phyloP scores from a whole-genome alignment of 2,797 vertebrate species.

The Triplophysa bombifrons region DNA sequence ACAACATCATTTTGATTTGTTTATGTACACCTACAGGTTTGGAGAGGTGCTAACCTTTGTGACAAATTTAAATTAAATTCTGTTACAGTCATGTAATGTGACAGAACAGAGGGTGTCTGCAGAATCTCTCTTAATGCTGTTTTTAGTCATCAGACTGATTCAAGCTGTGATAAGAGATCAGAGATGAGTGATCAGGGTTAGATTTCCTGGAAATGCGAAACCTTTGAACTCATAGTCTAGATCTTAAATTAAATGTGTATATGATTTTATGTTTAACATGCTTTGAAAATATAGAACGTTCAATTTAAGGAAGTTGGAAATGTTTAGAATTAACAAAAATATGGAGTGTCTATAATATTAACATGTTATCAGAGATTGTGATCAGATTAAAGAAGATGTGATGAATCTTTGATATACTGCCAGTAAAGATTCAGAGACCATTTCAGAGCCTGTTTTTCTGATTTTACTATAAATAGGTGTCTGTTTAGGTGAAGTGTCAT shows the following conservation, averaged over 20 bases:
- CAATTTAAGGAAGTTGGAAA: neutral
- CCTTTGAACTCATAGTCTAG: neutral
- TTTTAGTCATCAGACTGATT: slow-evolving; percentile 6
- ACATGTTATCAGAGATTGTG: neutral
- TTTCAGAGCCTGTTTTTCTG: too few species aligned
- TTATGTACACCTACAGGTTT: slow-evolving; percentile 20
- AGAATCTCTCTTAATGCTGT: neutral
- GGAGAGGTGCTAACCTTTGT: neutral
- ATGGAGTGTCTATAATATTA: neutral
- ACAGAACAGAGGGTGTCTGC: neutral
- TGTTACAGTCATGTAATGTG: neutral
- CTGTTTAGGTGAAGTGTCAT: too few species aligned
- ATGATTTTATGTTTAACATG: slow-evolving; percentile 1
- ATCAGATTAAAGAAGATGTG: neutral
- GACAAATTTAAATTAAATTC: neutral
- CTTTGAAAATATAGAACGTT: neutral
- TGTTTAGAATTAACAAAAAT: neutral
- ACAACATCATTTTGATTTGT: neutral
- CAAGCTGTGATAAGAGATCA: neutral
- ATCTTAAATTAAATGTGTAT: neutral
- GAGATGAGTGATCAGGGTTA: neutral
- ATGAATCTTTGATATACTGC: neutral
- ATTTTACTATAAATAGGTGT: too few species aligned
- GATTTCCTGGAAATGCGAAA: neutral
- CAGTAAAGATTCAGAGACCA: neutral